Evolutionary conservation across 2,888 invertebrate genomes (phyloP).

Genomic region (Drosophila anceps): DNA sequence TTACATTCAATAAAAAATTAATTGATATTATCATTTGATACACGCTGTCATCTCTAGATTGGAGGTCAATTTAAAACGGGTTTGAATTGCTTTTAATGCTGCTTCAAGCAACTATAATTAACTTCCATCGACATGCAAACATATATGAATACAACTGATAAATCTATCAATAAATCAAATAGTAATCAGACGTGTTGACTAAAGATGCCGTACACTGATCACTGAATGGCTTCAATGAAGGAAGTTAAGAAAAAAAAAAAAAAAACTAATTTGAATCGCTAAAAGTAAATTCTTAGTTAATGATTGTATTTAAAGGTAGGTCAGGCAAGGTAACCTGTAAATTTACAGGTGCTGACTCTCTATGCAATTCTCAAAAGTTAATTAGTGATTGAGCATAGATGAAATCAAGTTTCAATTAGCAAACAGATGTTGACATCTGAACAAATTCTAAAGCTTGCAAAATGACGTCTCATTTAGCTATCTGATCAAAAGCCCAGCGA

Average conservation of each 20-base stretch:
- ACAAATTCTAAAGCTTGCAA: not conserved
- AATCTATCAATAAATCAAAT: conserved; percentile 11
- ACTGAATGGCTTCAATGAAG: not conserved
- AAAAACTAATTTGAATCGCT: not conserved
- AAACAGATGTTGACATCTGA: conserved; percentile 4
- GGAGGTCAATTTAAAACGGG: conserved; percentile 60
- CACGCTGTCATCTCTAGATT: conserved; percentile 42
- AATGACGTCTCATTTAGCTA: conserved; percentile 5
- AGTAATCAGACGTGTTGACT: conserved; percentile 3
- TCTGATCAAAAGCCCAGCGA: conserved; percentile 15
- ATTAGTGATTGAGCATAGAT: not conserved
- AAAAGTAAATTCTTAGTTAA: not conserved
- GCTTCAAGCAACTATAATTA: conserved; percentile 51
- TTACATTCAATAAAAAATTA: not conserved
- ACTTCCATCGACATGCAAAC: conserved; percentile 21
- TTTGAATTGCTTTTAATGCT: conserved; percentile 52
- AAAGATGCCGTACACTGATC: not conserved
- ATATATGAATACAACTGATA: conserved; percentile 6
- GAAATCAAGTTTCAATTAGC: not conserved
- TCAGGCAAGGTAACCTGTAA: not conserved
- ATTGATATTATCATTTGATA: conserved; percentile 14
- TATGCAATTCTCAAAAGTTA: not conserved
- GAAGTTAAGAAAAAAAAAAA: too few relatives aligned
- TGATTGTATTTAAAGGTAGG: too few relatives aligned
- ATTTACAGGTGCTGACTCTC: not conserved